phyloP scores from a whole-genome alignment of 2,113 vertebrate genomes.

The Menidia beryllina region DNA sequence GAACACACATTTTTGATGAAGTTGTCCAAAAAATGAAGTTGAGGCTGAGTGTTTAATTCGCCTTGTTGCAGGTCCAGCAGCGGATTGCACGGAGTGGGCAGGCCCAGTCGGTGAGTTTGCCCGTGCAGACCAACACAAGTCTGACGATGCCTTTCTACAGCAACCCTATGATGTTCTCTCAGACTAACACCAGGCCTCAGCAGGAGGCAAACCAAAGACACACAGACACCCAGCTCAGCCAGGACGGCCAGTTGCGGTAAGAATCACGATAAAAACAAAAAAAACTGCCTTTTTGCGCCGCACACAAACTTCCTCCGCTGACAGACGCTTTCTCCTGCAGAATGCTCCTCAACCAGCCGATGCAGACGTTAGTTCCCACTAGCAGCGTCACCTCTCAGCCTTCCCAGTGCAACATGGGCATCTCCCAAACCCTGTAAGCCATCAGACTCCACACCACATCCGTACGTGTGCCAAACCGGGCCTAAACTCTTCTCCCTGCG shows the following conservation, averaged over 20 bases:
- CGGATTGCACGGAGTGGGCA: constrained; percentile 68
- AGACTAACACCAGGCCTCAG: constrained; percentile 69
- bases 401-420: constrained; percentile 81
- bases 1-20: background rate
- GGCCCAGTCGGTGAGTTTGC: constrained; percentile 72
- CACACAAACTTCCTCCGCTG: constrained; percentile 4
- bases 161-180: constrained; percentile 85
- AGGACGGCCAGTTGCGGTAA: constrained; percentile 84
- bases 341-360: constrained; percentile 85
- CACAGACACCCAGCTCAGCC: constrained; percentile 71
- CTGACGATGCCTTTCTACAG: constrained; percentile 84
- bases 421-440: constrained; percentile 80
- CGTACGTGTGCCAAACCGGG: background rate
- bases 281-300: background rate
- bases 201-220: constrained; percentile 81
- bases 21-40: background rate
- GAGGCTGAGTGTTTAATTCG: background rate
- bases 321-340: constrained; percentile 58
- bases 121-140: constrained; percentile 76
- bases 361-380: constrained; percentile 80
- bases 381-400: constrained; percentile 75
- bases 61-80: constrained; percentile 68
- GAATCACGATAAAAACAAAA: background rate
- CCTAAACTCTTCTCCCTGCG: background rate
- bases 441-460: background rate